Base-by-base conservation (phyloP, 2,113 vertebrate genomes). In the Toxostoma redivivum region DNA sequence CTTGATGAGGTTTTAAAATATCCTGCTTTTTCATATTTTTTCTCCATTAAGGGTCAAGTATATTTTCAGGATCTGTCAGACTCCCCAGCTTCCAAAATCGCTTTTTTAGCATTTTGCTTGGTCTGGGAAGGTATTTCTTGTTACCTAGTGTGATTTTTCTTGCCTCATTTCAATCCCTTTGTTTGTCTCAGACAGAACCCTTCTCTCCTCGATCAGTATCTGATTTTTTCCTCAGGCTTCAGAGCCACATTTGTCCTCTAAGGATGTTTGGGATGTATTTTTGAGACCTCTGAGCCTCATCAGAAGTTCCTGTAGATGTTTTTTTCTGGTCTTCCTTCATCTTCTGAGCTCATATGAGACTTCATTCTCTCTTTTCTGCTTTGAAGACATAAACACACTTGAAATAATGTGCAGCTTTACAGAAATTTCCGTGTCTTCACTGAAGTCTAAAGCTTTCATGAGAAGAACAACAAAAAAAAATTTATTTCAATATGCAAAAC, bases 171-270 rank as follows among this genome's bases (percentile, higher is more conserved):
- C 35, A 73, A 38, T 42, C 16, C 5, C 9, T n/a, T 47, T 48
- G 18, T 45, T 51, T 72, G 9, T 12, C 30, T 24, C 6, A 47
- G 38, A 6, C 8, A 50, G 33, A 64, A 21, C 28, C 4, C 6
- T 77, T 81, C 28, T 4, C 37, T 74, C 12, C 20, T 30, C 4
- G 0, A 3, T 48, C 2, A 5, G 3, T 3, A 19, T 25, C 44
- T 48, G 13, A 3, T 15, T 62, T 62, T 60, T 38, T 15, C 24
- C 76, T 88, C 20, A 24, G 23, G 11, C 10, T 92, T 74, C 44
- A 33, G 22, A 72, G 38, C 8, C 14, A 12, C 0, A 0, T 76
- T 76, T 82, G 11, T 44, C 40, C 28, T 56, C 40, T 7, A 9
- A 88, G 48, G 37, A 72, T 79, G 30, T 12, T 7, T 15, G 7